Evolutionary conservation across 2,888 invertebrate species (phyloP).

Genomic region (Hanleya hanleyi): DNA sequence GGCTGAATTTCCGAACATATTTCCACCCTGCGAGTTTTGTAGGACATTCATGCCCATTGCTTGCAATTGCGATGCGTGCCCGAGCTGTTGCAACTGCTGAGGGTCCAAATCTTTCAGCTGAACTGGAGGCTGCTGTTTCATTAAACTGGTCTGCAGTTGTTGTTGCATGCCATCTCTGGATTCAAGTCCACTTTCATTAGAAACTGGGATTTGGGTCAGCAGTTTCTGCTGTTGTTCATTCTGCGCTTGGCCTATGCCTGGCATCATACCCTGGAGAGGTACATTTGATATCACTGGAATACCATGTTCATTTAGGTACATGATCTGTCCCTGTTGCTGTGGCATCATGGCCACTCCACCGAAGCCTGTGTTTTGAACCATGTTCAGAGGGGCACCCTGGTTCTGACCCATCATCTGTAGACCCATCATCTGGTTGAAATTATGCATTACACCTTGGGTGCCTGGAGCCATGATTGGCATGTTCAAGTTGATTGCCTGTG

Average conservation of each 20-base stretch:
- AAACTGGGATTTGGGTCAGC: too few species aligned
- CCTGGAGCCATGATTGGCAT: slow-evolving; percentile 46
- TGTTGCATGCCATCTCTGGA: not conserved
- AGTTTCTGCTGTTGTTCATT: too few species aligned
- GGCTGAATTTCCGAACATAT: not conserved
- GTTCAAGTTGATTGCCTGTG: slow-evolving; percentile 40
- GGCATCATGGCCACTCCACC: slow-evolving; percentile 30
- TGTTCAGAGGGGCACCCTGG: not conserved
- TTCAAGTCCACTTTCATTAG: too few species aligned
- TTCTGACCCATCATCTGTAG: not conserved
- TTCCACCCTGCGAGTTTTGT: not conserved
- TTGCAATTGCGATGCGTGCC: too few species aligned
- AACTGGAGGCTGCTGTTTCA: not conserved
- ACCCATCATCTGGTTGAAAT: not conserved
- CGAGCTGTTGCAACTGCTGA: not conserved
- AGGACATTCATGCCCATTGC: not conserved
- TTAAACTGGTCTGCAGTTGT: not conserved
- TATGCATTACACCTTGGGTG: slow-evolving; percentile 24
- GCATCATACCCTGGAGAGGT: not conserved
- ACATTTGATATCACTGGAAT: slow-evolving; percentile 41
- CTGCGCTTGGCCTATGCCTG: too few species aligned
- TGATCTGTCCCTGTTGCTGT: slow-evolving; percentile 53
- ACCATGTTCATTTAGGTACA: slow-evolving; percentile 61
- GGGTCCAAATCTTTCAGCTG: not conserved
- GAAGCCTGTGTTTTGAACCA: slow-evolving; percentile 25